Conservation (phyloP, 2,797 vertebrate genomes). For the Centroberyx gerrardi region DNA sequence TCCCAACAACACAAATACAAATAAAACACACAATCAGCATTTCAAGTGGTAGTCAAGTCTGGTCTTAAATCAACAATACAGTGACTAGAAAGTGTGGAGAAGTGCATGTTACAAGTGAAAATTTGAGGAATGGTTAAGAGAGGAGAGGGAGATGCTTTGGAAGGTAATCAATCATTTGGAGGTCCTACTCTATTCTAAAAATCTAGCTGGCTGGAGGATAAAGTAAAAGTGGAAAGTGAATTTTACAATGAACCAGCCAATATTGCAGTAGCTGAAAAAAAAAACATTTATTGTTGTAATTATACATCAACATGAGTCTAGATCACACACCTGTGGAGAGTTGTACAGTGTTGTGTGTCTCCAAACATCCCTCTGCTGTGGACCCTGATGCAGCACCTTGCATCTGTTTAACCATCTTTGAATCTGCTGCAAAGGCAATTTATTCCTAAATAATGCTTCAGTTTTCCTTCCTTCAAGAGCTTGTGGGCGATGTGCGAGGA, state of each 20-base stretch:
- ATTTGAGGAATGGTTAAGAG: background rate
- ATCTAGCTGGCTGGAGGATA: background rate
- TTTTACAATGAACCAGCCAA: background rate
- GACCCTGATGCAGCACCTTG: conserved; percentile 18
- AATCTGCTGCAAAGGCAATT: background rate
- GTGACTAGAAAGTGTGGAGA: background rate
- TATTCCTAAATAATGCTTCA: background rate
- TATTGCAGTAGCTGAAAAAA: background rate
- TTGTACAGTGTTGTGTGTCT: background rate
- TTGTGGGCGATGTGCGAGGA: background rate
- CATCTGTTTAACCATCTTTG: conserved; percentile 11
- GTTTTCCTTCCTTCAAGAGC: background rate
- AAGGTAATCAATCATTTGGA: background rate
- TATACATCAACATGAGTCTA: conserved; percentile 6
- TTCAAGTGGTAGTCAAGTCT: background rate
- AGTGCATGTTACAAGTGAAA: background rate
- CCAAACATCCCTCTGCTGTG: conserved; percentile 4
- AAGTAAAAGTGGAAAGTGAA: background rate
- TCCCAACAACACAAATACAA: background rate
- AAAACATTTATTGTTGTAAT: conserved; percentile 7
- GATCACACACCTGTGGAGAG: conserved; percentile 54
- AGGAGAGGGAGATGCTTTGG: background rate
- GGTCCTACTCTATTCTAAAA: background rate
- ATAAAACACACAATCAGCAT: background rate
- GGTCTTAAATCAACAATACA: background rate